Percentiles rank a stretch among this genome's conserved stretches.
phyloP scores from a whole-genome alignment of 2,797 vertebrate species.

The Hyperoplus lanceolatus region DNA sequence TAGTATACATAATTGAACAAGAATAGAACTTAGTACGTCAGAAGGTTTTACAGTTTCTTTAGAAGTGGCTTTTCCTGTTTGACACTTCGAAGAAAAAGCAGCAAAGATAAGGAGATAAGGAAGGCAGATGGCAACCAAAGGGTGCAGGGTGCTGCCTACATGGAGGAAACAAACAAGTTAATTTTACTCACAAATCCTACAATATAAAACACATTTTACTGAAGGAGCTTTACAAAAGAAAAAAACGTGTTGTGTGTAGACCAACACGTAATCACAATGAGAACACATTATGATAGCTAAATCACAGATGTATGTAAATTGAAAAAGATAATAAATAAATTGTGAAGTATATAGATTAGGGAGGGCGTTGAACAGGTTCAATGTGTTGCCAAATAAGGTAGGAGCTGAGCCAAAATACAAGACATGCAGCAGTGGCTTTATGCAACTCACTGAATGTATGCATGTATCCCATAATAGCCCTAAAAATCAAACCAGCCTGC shows the following conservation, averaged over 20 bases:
- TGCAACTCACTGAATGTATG: constrained; percentile 6
- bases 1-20: not conserved
- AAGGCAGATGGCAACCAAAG: constrained; percentile 12
- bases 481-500: constrained; percentile 47
- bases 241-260: too few relatives aligned
- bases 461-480: constrained; percentile 27
- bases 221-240: too few relatives aligned
- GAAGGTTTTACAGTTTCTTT: constrained; percentile 12
- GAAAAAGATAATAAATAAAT: too few relatives aligned
- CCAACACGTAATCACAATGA: too few relatives aligned
- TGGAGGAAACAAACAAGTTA: not conserved
- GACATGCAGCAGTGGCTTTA: not conserved
- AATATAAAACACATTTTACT: not conserved
- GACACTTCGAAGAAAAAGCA: constrained; percentile 20
- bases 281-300: too few relatives aligned
- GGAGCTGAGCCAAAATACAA: too few relatives aligned
- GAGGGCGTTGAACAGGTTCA: too few relatives aligned
- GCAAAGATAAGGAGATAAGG: constrained; percentile 51
- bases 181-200: not conserved
- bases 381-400: not conserved
- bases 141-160: not conserved
- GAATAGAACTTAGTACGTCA: constrained; percentile 27
- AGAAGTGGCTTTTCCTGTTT: constrained; percentile 51
- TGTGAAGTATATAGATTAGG: too few relatives aligned
- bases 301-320: too few relatives aligned